Conservation (phyloP, 2,113 vertebrate species). For the Ivindomyrus marchei region DNA sequence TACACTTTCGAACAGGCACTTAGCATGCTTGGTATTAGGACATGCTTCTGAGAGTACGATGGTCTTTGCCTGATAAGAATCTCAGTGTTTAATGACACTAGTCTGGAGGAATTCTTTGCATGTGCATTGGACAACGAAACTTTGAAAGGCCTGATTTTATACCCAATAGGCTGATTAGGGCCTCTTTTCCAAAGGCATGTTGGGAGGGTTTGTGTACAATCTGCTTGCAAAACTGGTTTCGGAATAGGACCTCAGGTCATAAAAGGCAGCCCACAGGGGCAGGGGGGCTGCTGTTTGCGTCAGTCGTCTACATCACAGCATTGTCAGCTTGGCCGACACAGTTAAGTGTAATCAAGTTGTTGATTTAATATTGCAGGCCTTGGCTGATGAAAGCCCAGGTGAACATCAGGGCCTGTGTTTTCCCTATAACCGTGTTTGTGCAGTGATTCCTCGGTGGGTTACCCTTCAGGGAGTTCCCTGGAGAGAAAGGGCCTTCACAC, state of each 20-base stretch:
- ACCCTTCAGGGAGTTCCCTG: background rate
- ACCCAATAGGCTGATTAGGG: background rate
- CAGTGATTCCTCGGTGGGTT: background rate
- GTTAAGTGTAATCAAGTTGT: background rate
- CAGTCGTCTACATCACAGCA: background rate
- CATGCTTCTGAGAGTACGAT: background rate
- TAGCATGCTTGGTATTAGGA: background rate
- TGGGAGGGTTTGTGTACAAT: background rate
- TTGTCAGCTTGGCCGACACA: background rate
- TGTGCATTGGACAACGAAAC: background rate
- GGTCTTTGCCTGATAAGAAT: background rate
- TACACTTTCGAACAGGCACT: background rate
- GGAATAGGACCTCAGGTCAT: too few relatives aligned
- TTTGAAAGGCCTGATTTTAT: background rate
- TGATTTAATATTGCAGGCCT: background rate
- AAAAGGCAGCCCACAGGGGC: background rate
- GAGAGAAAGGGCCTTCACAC: background rate
- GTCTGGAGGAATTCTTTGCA: background rate
- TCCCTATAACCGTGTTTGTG: background rate
- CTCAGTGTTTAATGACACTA: background rate
- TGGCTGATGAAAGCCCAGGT: background rate
- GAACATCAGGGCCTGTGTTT: background rate
- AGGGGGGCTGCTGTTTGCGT: background rate
- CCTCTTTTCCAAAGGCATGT: background rate
- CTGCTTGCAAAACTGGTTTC: background rate